phyloP scores from a whole-genome alignment of 2,797 vertebrate genomes.

The Tenualosa ilisha region DNA sequence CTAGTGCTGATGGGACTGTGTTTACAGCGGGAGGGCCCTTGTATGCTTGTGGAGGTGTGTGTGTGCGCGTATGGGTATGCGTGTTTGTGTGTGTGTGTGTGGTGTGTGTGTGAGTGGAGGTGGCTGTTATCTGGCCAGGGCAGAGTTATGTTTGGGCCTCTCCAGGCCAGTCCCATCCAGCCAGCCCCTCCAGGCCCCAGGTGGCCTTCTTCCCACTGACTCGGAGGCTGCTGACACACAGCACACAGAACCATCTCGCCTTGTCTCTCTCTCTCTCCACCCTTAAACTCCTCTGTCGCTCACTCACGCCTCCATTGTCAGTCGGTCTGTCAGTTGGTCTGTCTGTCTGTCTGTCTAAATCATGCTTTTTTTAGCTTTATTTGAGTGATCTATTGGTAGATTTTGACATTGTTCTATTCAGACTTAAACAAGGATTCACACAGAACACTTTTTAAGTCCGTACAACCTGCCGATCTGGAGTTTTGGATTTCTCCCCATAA shows the following conservation, averaged over 20 bases:
- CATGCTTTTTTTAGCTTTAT: no score
- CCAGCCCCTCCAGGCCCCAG: not conserved
- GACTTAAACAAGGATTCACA: no score
- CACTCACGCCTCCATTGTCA: not conserved
- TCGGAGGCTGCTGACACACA: not conserved
- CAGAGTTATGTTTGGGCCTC: not conserved
- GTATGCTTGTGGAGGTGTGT: not conserved
- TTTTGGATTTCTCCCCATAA: no score
- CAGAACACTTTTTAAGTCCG: no score
- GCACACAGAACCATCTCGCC: not conserved
- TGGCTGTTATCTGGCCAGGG: not conserved
- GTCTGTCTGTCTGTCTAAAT: not conserved
- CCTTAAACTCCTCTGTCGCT: not conserved
- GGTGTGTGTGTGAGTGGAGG: not conserved
- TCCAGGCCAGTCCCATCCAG: not conserved
- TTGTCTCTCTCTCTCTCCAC: constrained; percentile 11
- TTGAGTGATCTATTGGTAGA: no score
- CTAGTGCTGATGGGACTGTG: no score
- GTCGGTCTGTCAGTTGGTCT: not conserved
- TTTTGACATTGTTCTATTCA: no score
- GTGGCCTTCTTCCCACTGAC: not conserved
- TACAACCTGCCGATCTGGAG: no score
- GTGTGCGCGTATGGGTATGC: not conserved
- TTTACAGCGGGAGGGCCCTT: not conserved
- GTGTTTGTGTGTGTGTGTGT: not conserved